These are phyloP conservation scores for Synergus japonicus DNA, from an alignment of 2,888 invertebrate genomes.

Conservation along the genomic window DNA sequence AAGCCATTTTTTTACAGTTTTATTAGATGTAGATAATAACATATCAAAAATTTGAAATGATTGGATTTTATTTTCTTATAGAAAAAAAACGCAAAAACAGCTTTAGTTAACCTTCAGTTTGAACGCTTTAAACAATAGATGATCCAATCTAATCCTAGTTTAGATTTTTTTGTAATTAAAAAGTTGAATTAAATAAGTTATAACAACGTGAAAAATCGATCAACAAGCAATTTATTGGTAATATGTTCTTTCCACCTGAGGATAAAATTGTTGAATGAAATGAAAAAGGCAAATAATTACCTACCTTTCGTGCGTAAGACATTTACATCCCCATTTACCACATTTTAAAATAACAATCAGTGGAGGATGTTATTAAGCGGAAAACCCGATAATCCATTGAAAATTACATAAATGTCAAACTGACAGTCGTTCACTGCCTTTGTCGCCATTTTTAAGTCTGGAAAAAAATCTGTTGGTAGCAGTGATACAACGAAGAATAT, in stretches of 20 bases:
- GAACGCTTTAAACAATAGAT: too few species aligned
- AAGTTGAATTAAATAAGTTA: neutral
- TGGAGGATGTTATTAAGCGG: constrained; percentile 1
- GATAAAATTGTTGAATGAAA: neutral
- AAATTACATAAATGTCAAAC: constrained; percentile 5
- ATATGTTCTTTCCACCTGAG: neutral
- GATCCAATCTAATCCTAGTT: too few species aligned
- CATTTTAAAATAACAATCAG: constrained; percentile 8
- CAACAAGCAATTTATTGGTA: neutral
- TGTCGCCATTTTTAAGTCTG: neutral
- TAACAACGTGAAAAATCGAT: neutral
- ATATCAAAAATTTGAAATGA: too few species aligned
- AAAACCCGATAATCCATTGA: constrained; percentile 2
- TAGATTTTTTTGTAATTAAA: neutral
- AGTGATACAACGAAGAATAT: too few species aligned
- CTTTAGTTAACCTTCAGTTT: too few species aligned
- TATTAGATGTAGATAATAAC: too few species aligned
- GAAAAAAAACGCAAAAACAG: too few species aligned
- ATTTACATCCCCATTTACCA: constrained; percentile 11
- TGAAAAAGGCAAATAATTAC: neutral
- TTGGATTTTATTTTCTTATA: too few species aligned
- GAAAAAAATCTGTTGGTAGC: too few species aligned
- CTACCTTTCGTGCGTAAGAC: constrained; percentile 32
- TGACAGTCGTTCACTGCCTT: neutral
- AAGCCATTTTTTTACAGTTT: too few species aligned